Conservation (phyloP, 2,113 vertebrate species). For the Lagopus leucura region DNA sequence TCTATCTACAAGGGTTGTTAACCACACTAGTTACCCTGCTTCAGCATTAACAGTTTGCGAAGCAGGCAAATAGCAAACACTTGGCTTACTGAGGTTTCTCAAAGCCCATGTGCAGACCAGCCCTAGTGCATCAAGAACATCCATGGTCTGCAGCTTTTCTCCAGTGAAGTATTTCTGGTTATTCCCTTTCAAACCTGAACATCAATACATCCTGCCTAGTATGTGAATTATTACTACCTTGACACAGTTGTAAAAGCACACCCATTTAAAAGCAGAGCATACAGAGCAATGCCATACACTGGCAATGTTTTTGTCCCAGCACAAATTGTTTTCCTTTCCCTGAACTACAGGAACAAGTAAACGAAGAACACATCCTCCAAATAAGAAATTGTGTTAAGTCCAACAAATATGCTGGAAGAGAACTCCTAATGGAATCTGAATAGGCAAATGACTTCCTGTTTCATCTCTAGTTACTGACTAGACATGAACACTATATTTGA, state of each 20-base stretch:
- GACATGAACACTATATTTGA: rapidly evolving
- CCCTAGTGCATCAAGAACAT: not conserved
- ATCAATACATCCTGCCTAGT: not conserved
- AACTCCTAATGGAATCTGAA: not conserved
- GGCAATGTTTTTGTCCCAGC: not conserved
- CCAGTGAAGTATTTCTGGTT: not conserved
- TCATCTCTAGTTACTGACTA: not conserved
- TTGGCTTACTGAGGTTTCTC: not conserved
- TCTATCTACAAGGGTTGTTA: not conserved
- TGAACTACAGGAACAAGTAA: not conserved
- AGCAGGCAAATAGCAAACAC: not conserved
- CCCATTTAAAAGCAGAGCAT: not conserved
- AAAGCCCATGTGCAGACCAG: not conserved
- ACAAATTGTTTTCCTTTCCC: not conserved
- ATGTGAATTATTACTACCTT: not conserved
- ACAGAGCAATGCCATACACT: not conserved
- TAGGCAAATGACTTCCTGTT: not conserved
- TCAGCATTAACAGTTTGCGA: not conserved
- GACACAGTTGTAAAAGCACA: not conserved
- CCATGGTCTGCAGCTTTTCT: rapidly evolving
- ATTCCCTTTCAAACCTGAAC: not conserved
- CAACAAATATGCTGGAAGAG: not conserved
- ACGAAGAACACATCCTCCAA: not conserved
- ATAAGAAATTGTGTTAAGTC: not conserved
- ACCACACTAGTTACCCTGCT: not conserved